Base-by-base conservation (phyloP, 2,797 vertebrate species). In the Schizothorax lantsangensis region DNA sequence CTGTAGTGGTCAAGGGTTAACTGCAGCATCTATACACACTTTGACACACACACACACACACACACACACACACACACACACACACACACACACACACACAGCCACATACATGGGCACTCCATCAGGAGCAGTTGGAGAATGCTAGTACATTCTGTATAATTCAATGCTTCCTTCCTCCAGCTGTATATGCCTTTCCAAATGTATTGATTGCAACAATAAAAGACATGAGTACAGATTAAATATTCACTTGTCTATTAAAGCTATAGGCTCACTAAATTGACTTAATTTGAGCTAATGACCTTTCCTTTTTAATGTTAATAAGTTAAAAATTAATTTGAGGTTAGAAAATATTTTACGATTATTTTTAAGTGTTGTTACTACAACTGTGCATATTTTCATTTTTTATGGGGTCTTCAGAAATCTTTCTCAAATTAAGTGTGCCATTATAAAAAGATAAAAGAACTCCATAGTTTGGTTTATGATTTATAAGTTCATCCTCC, bases 1-100 rank as follows among this genome's bases (percentile, higher is more conserved):
- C 52, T 68, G 15, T 82, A 75, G 77, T 83, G 82, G 88, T 79
- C 82, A 88, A 81, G 88, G 84, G 88, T 88, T 86, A 86, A 83
- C 66, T 68, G 47, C 75, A 79, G 81, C 85, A 86, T 86, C 75
- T 73, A 26, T 52, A 79, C 84, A 79, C 79, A 54, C 17, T 38
- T 21, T 64, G 23, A 73, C 81, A 71, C 80, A 49, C 80, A 81
- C 30, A 81, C 26, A 54, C 66, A 49, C 64, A 71, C 43, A 81
- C 79, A 26, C 59, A 79, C 14, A 62, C 33, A 40, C 77, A 79
- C 52, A 62, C 14, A 30, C 57, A 11, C 47, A n/a, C 77, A 38
- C 33, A 12, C 47, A 62, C 86, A 47, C 78, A 33, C 62, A 38
- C 33, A 45, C 78, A n/a, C 36, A n/a, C 47, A 72, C 81, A 49